Evolutionary conservation across 2,888 invertebrate species (phyloP).

Genomic region (Laspeyria flexula): DNA sequence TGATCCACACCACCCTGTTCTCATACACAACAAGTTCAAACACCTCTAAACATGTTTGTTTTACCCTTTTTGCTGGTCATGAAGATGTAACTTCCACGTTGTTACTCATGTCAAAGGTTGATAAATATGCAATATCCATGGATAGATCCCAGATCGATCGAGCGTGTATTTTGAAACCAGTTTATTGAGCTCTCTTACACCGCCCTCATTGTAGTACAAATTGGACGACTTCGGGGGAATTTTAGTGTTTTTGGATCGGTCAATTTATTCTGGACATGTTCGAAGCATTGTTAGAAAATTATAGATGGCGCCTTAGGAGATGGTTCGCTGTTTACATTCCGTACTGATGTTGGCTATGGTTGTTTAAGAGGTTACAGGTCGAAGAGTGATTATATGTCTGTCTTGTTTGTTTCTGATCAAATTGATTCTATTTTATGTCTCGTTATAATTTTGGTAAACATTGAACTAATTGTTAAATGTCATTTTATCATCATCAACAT

Average conservation of each 20-base stretch:
- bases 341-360: constrained; percentile 70
- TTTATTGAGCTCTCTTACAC: constrained; percentile 38
- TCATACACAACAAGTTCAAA: constrained; percentile 56
- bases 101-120: constrained; percentile 85
- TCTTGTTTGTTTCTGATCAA: constrained; percentile 73
- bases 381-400: constrained; percentile 75
- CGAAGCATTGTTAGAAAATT: constrained; percentile 81
- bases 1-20: constrained; percentile 38
- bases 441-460: constrained; percentile 24
- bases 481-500: background rate
- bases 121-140: constrained; percentile 84
- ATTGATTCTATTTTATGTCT: constrained; percentile 64
- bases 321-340: constrained; percentile 84
- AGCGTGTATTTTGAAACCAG: constrained; percentile 71
- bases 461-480: constrained; percentile 15
- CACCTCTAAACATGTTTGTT: constrained; percentile 75
- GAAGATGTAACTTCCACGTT: constrained; percentile 83
- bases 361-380: constrained; percentile 80
- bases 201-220: constrained; percentile 11
- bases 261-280: constrained; percentile 63
- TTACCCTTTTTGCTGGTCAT: constrained; percentile 68
- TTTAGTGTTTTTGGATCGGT: constrained; percentile 35
- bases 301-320: constrained; percentile 85
- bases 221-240: constrained; percentile 14
- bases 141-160: constrained; percentile 80